A percentile compares a stretch with the other conserved stretches of the same genome.
Evolutionary conservation across 2,113 vertebrate species (phyloP).

Genomic region (Thomomys bottae): DNA sequence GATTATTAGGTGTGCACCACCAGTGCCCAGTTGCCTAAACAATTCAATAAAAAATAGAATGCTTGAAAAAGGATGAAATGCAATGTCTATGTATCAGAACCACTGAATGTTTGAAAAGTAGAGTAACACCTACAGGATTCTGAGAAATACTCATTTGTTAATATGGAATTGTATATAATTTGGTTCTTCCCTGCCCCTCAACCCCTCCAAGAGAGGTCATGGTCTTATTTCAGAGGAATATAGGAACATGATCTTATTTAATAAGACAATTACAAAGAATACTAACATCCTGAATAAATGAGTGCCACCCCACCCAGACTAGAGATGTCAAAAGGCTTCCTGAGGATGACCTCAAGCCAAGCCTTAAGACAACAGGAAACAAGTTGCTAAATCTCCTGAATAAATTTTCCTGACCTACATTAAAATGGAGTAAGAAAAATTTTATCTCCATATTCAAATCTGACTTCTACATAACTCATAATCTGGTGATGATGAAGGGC

Average conservation of each 20-base stretch:
- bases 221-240: not conserved
- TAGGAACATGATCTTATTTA: too few relatives aligned
- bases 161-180: not conserved
- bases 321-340: not conserved
- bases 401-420: constrained; percentile 9
- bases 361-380: not conserved
- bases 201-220: not conserved
- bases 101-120: not conserved
- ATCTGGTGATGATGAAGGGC: constrained; percentile 45
- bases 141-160: not conserved
- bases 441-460: constrained; percentile 36
- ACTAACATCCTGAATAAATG: not conserved
- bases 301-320: not conserved
- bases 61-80: not conserved
- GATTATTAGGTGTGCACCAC: too few relatives aligned
- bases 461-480: constrained; percentile 15
- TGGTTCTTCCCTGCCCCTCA: too few relatives aligned
- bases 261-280: not conserved
- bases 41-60: too few relatives aligned
- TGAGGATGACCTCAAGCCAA: not conserved
- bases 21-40: too few relatives aligned
- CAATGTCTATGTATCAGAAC: not conserved
- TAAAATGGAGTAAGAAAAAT: constrained; percentile 1
- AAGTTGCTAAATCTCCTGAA: not conserved
- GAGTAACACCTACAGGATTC: not conserved